Conservation (phyloP, 2,888 invertebrate genomes). For the Leptopilina syphax region DNA sequence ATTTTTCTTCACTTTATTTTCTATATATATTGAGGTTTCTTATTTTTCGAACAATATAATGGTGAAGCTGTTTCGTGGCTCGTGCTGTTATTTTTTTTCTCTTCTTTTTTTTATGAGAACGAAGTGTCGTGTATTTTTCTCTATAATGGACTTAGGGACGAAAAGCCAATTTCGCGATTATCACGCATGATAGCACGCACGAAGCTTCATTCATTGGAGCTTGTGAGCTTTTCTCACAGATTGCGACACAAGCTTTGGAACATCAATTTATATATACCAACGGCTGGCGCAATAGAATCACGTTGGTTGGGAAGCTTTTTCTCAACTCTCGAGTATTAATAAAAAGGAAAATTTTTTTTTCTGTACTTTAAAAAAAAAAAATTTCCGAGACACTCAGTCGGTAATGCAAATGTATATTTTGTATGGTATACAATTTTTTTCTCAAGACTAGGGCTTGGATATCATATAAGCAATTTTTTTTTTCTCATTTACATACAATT, state of each 20-base stretch:
- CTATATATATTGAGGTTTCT: conserved; percentile 6
- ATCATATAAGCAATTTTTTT: no score
- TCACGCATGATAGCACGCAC: conserved; percentile 44
- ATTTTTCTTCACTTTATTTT: conserved; percentile 2
- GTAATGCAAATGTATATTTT: conserved; percentile 16
- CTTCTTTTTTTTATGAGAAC: conserved; percentile 34
- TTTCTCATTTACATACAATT: conserved; percentile 3
- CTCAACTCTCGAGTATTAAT: no score
- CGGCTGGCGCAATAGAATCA: neutral
- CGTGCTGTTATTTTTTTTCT: neutral
- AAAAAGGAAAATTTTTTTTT: no score
- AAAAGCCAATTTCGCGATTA: conserved; percentile 51
- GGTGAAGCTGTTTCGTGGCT: conserved; percentile 27
- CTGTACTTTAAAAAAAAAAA: neutral
- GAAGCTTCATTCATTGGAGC: conserved; percentile 22
- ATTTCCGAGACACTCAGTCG: conserved; percentile 24
- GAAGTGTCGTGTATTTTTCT: conserved; percentile 35
- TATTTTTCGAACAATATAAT: conserved; percentile 18
- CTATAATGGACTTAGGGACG: conserved; percentile 47
- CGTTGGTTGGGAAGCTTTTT: conserved; percentile 6
- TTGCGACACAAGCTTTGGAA: neutral
- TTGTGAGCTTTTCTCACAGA: conserved; percentile 22
- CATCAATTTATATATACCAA: conserved; percentile 45
- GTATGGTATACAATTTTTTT: neutral
- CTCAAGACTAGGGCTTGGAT: no score